Evolutionary conservation across 2,888 invertebrate genomes (phyloP).

Genomic region (Ctenicera cuprea): DNA sequence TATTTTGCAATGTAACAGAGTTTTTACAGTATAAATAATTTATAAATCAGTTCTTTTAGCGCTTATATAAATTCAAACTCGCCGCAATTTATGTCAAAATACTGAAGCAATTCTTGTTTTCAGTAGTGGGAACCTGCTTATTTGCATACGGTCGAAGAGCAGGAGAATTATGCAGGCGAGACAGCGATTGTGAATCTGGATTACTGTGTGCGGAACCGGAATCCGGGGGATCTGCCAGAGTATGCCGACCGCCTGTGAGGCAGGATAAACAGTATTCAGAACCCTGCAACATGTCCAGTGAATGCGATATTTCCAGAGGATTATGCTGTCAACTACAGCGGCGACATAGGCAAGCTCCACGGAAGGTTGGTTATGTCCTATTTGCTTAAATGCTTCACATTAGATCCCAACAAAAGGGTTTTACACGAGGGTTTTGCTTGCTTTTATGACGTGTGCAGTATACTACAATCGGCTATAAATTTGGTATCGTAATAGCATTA

Average conservation of each 20-base stretch:
- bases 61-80: too few species aligned
- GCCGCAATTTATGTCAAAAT: too few species aligned
- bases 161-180: slow-evolving; percentile 88
- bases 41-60: too few species aligned
- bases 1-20: too few species aligned
- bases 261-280: slow-evolving; percentile 90
- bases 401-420: neutral
- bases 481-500: too few species aligned
- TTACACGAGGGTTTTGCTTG: too few species aligned
- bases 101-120: slow-evolving; percentile 71
- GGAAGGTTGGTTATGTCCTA: slow-evolving; percentile 78
- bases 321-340: slow-evolving; percentile 92
- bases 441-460: too few species aligned
- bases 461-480: too few species aligned
- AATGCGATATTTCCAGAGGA: slow-evolving; percentile 90
- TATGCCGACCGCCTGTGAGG: slow-evolving; percentile 86
- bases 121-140: slow-evolving; percentile 80
- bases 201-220: slow-evolving; percentile 85
- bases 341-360: slow-evolving; percentile 88
- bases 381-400: too few species aligned
- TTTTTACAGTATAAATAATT: too few species aligned
- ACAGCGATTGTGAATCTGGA: slow-evolving; percentile 90
- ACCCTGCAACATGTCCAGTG: slow-evolving; percentile 86
- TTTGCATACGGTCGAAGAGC: slow-evolving; percentile 84
- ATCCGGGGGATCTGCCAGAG: slow-evolving; percentile 78